Evolutionary conservation across 2,888 invertebrate genomes (phyloP).

Genomic region (Cephalotes varians): DNA sequence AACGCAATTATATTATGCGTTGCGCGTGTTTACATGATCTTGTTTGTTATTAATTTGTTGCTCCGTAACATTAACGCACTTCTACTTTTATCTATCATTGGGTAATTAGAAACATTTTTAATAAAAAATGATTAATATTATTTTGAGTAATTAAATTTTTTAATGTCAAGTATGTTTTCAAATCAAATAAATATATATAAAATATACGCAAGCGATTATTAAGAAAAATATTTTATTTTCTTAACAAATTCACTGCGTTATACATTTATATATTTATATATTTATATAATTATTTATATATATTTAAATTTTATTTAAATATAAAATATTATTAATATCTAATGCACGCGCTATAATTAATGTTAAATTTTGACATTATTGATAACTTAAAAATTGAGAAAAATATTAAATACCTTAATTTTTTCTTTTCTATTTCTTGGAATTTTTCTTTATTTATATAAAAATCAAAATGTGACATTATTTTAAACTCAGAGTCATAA

Average conservation of each 20-base stretch:
- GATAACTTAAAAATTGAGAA: not conserved
- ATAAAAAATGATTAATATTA: not conserved
- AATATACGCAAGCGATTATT: not conserved
- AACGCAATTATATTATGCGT: slow-evolving; percentile 22
- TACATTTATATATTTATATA: not conserved
- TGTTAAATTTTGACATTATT: not conserved
- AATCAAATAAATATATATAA: not conserved
- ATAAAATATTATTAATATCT: not conserved
- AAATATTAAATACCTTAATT: not conserved
- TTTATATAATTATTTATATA: not conserved
- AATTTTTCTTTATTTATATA: not conserved
- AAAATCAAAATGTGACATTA: not conserved
- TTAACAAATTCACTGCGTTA: not conserved
- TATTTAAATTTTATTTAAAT: not conserved
- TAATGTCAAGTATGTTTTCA: not conserved
- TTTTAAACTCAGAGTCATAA: not conserved
- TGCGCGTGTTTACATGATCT: slow-evolving; percentile 4
- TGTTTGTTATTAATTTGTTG: slow-evolving; percentile 26
- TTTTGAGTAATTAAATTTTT: not conserved
- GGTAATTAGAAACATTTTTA: not conserved
- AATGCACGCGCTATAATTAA: not conserved
- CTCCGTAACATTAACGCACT: not conserved
- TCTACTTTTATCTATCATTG: not conserved
- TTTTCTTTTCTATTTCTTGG: not conserved
- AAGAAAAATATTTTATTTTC: not conserved